Percentiles rank a stretch among this genome's conserved stretches.
phyloP scores from a whole-genome alignment of 1,140 invertebrate species.

The Caenorhabditis brenneri region DNA sequence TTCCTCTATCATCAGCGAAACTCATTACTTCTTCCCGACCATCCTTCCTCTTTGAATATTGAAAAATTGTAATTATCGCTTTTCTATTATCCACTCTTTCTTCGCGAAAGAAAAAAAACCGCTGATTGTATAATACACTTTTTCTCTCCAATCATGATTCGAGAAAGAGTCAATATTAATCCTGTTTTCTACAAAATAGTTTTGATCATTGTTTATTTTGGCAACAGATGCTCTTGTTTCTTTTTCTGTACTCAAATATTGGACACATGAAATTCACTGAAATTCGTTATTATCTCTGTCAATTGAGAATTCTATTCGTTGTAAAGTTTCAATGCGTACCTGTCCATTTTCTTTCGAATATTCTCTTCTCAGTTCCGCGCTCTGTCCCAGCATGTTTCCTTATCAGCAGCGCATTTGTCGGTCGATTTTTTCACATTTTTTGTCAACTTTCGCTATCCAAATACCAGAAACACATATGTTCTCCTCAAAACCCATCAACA shows the following conservation, averaged over 20 bases:
- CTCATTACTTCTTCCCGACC: too few relatives aligned
- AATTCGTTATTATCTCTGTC: too few relatives aligned
- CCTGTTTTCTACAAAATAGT: not conserved
- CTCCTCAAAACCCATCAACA: not conserved
- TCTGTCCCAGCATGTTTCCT: not conserved
- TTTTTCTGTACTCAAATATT: not conserved
- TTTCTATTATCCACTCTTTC: too few relatives aligned
- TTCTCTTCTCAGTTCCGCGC: not conserved
- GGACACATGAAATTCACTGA: too few relatives aligned
- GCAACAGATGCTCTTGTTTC: not conserved
- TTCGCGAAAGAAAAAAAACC: too few relatives aligned
- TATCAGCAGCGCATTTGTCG: not conserved
- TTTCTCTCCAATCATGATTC: too few relatives aligned
- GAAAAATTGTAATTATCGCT: too few relatives aligned
- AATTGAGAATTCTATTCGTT: too few relatives aligned
- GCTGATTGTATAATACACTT: too few relatives aligned
- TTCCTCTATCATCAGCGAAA: too few relatives aligned
- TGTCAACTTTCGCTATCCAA: slow-evolving; percentile 20
- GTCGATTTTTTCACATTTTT: not conserved
- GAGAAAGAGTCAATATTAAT: not conserved
- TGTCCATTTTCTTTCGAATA: not conserved
- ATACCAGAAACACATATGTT: slow-evolving; percentile 13
- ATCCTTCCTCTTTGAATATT: too few relatives aligned
- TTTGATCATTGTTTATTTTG: not conserved
- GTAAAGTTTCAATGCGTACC: not conserved